These are phyloP conservation scores for Drosophila rellima DNA, from an alignment of 2,888 invertebrate species.

Conservation along the genomic window DNA sequence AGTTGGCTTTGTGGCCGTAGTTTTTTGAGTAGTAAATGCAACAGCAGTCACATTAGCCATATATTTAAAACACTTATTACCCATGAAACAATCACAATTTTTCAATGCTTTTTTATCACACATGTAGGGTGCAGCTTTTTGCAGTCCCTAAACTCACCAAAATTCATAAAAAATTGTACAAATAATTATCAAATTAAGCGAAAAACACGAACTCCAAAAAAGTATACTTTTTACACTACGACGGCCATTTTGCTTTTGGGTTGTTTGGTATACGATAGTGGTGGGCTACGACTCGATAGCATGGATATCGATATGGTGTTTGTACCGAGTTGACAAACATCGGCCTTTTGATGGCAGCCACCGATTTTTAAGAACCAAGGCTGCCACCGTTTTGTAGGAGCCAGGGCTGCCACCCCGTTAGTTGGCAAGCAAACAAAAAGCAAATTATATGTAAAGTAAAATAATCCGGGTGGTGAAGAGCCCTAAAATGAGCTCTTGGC, in stretches of 20 bases:
- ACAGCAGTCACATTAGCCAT: constrained; percentile 35
- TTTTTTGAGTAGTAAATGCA: constrained; percentile 58
- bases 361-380: too few relatives aligned
- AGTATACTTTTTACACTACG: constrained; percentile 65
- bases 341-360: too few relatives aligned
- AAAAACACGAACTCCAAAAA: constrained; percentile 78
- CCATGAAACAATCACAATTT: constrained; percentile 22
- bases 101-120: constrained; percentile 2
- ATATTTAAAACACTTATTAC: constrained; percentile 40
- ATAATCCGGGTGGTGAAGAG: too few relatives aligned
- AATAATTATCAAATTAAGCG: constrained; percentile 75
- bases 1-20: constrained; percentile 50
- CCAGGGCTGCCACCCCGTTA: too few relatives aligned
- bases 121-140: not conserved
- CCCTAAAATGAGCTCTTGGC: too few relatives aligned
- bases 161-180: constrained; percentile 71
- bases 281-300: constrained; percentile 29
- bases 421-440: too few relatives aligned
- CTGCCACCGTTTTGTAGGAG: too few relatives aligned
- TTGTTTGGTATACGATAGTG: constrained; percentile 60
- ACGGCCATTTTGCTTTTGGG: constrained; percentile 71
- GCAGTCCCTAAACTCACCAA: constrained; percentile 69
- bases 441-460: too few relatives aligned
- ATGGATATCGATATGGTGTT: not conserved
- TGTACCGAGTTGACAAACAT: constrained; percentile 27